A percentile compares a stretch with the other conserved stretches of the same genome.
Evolutionary conservation across 2,888 invertebrate genomes (phyloP).

Genomic region (Lissonota sp.): DNA sequence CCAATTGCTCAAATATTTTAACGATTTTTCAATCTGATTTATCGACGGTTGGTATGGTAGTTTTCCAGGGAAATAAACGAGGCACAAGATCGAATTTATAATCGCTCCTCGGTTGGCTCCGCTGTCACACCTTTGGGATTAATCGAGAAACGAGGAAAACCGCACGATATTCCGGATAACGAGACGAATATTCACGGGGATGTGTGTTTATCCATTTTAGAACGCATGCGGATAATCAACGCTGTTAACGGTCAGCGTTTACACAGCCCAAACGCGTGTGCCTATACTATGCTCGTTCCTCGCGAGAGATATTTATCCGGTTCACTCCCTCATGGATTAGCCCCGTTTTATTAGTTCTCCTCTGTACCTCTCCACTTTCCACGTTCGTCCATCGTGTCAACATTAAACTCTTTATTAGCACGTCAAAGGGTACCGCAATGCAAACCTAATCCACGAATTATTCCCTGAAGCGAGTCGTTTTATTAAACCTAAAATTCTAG

Average conservation of each 20-base stretch:
- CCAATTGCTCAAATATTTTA: too few species aligned
- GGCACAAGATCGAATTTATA: too few species aligned
- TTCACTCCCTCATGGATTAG: constrained; percentile 9
- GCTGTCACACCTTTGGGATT: too few species aligned
- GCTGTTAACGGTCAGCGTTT: not conserved
- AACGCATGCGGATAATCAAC: not conserved
- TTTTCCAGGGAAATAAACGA: too few species aligned
- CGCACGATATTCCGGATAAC: too few species aligned
- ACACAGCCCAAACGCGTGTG: not conserved
- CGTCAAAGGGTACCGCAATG: not conserved
- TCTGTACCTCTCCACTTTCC: constrained; percentile 19
- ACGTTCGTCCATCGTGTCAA: constrained; percentile 2
- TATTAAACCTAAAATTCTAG: too few species aligned
- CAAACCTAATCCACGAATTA: not conserved
- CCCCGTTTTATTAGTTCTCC: constrained; percentile 12
- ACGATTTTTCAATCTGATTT: too few species aligned
- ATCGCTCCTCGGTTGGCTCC: too few species aligned
- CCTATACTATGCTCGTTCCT: constrained; percentile 1
- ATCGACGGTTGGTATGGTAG: too few species aligned
- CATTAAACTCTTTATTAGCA: not conserved
- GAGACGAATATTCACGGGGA: too few species aligned
- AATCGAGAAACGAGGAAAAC: too few species aligned
- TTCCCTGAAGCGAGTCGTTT: too few species aligned
- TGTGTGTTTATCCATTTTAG: constrained; percentile 11
- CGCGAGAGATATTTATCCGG: not conserved